A percentile compares a stretch with the other conserved stretches of the same genome.
Evolutionary conservation across 53 echinoderm and acorn worm genomes (phyloP).

Genomic region (Zoroaster sp.): DNA sequence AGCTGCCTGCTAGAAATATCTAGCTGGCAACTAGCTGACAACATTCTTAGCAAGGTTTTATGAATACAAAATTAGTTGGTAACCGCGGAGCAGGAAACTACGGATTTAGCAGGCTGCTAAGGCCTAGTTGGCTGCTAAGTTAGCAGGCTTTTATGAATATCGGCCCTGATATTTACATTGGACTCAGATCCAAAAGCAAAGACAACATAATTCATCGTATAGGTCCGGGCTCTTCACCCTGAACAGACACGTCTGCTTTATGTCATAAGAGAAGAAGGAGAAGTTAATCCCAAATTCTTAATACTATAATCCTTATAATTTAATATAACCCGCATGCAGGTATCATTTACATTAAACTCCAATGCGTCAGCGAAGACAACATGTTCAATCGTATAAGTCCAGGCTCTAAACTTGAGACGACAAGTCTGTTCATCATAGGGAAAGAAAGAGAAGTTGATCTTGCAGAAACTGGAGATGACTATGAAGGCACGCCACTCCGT

Average conservation of each 20-base stretch:
- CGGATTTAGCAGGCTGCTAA: too few species aligned
- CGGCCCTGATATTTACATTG: slow-evolving; percentile 11
- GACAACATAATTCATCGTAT: slow-evolving; percentile 43
- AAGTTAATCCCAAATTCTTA: too few species aligned
- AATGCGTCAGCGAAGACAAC: slow-evolving; percentile 22
- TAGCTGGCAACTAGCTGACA: too few species aligned
- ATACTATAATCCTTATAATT: too few species aligned
- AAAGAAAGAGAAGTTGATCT: slow-evolving; percentile 81
- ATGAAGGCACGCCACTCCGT: slow-evolving; percentile 63
- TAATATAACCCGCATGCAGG: too few species aligned
- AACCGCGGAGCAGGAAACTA: too few species aligned
- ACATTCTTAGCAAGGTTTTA: too few species aligned
- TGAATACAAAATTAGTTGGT: too few species aligned
- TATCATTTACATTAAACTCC: slow-evolving; percentile 43
- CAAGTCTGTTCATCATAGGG: slow-evolving; percentile 78
- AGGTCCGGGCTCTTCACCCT: slow-evolving; percentile 71
- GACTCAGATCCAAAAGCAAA: background rate
- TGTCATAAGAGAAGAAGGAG: slow-evolving; percentile 76
- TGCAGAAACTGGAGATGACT: slow-evolving; percentile 71
- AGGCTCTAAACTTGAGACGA: slow-evolving; percentile 61
- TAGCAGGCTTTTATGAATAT: too few species aligned
- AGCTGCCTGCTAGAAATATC: too few species aligned
- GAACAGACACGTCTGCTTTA: slow-evolving; percentile 70
- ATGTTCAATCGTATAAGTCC: slow-evolving; percentile 63
- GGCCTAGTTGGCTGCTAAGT: too few species aligned